phyloP scores from a whole-genome alignment of 2,113 vertebrate genomes.

The Ochotona curzoniae region DNA sequence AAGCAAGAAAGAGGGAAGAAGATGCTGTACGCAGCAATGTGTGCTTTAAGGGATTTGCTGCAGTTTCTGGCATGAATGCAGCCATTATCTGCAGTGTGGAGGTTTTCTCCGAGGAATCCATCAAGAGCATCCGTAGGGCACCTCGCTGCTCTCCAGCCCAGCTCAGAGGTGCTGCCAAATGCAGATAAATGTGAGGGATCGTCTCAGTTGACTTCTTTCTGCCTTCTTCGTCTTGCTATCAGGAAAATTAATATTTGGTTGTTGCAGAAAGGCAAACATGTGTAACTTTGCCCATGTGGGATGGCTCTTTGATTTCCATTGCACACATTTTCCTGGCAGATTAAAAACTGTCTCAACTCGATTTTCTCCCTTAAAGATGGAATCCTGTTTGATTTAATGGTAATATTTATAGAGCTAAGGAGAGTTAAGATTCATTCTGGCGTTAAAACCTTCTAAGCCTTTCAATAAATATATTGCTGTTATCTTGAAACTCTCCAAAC shows the following conservation, averaged over 20 bases:
- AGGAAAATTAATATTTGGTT: conserved; percentile 68
- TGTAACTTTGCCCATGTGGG: not conserved
- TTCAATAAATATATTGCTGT: conserved; percentile 65
- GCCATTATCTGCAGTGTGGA: not conserved
- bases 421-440: conserved; percentile 61
- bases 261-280: conserved; percentile 25
- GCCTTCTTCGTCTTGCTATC: conserved; percentile 31
- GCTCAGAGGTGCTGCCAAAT: conserved; percentile 21
- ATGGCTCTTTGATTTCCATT: conserved; percentile 26
- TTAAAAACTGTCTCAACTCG: not conserved
- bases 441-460: conserved; percentile 60
- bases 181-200: conserved; percentile 23
- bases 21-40: not conserved
- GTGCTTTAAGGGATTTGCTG: not conserved
- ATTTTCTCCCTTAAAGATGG: conserved; percentile 41
- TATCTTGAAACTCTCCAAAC: conserved; percentile 66
- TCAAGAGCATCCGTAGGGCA: not conserved
- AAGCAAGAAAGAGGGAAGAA: not conserved
- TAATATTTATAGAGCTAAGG: conserved; percentile 46
- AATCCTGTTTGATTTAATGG: conserved; percentile 61
- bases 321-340: conserved; percentile 43
- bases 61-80: not conserved
- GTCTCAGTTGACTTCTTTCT: not conserved
- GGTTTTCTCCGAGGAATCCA: conserved; percentile 4
- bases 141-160: not conserved